These are phyloP conservation scores for Larimichthys polyactis DNA, from an alignment of 2,113 vertebrate genomes.

Conservation along the genomic window DNA sequence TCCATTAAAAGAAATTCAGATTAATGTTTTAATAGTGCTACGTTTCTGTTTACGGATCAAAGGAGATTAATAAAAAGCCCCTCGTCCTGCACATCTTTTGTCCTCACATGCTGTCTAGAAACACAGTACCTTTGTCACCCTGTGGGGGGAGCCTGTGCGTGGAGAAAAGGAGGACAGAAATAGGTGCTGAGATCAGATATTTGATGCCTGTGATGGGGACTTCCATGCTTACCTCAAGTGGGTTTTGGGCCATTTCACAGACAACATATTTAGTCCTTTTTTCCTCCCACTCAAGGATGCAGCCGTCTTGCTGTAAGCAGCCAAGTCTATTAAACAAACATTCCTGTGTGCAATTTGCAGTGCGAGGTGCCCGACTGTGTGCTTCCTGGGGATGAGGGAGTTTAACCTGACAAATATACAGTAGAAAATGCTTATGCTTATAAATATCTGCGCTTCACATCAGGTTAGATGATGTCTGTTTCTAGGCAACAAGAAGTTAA, in stretches of 20 bases:
- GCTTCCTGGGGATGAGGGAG: conserved; percentile 72
- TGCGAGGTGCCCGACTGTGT: conserved; percentile 60
- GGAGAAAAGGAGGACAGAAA: conserved; percentile 60
- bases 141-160: conserved; percentile 82
- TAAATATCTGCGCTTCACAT: conserved; percentile 67
- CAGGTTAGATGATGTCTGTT: conserved; percentile 72
- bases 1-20: background rate
- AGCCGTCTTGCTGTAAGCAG: conserved; percentile 69
- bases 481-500: conserved; percentile 82
- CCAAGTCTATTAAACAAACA: conserved; percentile 80
- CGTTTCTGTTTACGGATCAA: background rate
- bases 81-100: conserved; percentile 44
- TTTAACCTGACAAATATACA: conserved; percentile 80
- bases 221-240: conserved; percentile 80
- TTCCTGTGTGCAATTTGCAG: conserved; percentile 74
- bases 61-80: background rate
- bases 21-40: background rate
- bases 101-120: conserved; percentile 40
- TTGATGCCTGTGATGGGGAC: conserved; percentile 74
- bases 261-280: conserved; percentile 77
- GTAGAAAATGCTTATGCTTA: conserved; percentile 58
- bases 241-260: conserved; percentile 79
- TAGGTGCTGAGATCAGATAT: conserved; percentile 63
- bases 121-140: conserved; percentile 71
- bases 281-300: conserved; percentile 78